These are phyloP conservation scores for Ciconia stormi DNA, from an alignment of 2,113 vertebrate genomes.

Conservation along the genomic window DNA sequence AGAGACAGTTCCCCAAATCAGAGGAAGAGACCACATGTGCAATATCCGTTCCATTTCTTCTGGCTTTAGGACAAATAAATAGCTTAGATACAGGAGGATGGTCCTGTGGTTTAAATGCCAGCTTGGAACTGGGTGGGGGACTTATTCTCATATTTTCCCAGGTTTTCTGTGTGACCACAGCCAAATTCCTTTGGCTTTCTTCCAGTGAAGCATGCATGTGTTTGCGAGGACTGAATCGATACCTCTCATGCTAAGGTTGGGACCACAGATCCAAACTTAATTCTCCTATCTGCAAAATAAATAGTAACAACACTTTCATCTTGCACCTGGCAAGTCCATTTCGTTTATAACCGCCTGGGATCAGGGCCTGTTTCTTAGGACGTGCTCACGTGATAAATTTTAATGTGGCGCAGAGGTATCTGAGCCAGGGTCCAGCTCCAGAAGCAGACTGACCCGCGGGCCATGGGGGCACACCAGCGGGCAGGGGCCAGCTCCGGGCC, in stretches of 20 bases:
- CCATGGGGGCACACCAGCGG: no score
- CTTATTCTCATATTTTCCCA: neutral
- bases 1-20: neutral
- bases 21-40: neutral
- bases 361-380: neutral
- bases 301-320: fast-evolving
- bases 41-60: neutral
- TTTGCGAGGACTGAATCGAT: neutral
- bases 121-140: neutral
- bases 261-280: neutral
- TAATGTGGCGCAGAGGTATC: neutral
- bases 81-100: neutral
- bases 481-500: neutral
- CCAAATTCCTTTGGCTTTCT: neutral
- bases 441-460: neutral
- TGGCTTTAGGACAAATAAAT: neutral
- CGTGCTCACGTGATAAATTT: neutral
- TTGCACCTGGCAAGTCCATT: neutral
- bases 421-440: neutral
- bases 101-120: neutral
- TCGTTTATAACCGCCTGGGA: neutral
- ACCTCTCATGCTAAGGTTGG: neutral
- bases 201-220: fast-evolving
- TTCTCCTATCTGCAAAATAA: neutral
- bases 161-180: neutral